Conservation (phyloP, 2,888 invertebrate genomes). For the Rhodophaea formosa region DNA sequence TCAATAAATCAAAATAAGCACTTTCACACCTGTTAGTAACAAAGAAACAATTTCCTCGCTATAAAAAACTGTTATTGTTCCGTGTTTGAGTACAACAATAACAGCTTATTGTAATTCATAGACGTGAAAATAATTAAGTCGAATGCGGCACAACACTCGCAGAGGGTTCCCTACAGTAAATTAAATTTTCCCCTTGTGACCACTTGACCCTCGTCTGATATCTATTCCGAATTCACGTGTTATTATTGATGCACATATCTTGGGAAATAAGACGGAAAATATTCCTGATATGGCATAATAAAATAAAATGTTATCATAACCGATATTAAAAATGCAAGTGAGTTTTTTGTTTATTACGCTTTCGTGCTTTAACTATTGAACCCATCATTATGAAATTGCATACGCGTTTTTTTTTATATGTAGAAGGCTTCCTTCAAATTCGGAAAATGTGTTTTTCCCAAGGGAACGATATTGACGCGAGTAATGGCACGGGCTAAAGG, state of each 20-base stretch:
- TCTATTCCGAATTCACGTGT: conserved; percentile 56
- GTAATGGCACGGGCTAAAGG: no score
- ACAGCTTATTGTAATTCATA: conserved; percentile 41
- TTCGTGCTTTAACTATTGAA: no score
- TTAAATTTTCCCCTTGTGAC: conserved; percentile 59
- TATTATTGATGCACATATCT: conserved; percentile 46
- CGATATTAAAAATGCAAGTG: no score
- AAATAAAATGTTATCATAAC: no score
- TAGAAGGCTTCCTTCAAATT: no score
- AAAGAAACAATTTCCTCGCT: background rate
- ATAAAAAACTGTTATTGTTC: background rate
- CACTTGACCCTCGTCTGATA: conserved; percentile 59
- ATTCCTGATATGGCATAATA: no score
- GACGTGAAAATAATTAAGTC: conserved; percentile 60
- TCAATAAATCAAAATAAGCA: no score
- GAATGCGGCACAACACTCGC: conserved; percentile 44
- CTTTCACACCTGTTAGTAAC: no score
- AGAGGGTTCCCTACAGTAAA: conserved; percentile 51
- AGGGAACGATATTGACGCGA: no score
- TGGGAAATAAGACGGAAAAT: background rate
- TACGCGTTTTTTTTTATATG: no score
- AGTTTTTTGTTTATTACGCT: background rate
- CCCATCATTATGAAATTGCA: no score
- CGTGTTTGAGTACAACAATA: conserved; percentile 9
- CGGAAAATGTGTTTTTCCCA: no score